phyloP scores from a whole-genome alignment of 2,888 invertebrate genomes.

The Panzeria rudis region DNA sequence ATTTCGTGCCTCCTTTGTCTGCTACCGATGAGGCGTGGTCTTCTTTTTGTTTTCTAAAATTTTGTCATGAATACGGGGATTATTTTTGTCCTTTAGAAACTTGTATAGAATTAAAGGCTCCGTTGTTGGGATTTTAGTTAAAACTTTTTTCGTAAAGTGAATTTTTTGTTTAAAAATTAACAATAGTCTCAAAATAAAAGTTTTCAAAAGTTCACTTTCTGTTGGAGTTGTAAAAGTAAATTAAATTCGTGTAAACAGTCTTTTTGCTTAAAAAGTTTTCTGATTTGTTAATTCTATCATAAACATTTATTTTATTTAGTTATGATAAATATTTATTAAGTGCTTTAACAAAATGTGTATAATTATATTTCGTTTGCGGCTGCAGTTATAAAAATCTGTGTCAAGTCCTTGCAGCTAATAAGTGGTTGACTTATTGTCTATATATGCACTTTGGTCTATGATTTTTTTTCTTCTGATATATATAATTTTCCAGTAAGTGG shows the following conservation, averaged over 20 bases:
- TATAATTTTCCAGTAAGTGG: conserved; percentile 26
- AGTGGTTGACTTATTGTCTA: conserved; percentile 60
- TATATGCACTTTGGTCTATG: conserved; percentile 49
- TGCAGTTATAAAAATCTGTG: conserved; percentile 74
- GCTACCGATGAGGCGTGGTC: conserved; percentile 83
- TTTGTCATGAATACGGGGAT: conserved; percentile 58
- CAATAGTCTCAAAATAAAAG: conserved; percentile 39
- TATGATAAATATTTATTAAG: not conserved
- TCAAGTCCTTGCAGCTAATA: conserved; percentile 72
- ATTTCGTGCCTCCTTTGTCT: conserved; percentile 56
- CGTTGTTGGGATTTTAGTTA: conserved; percentile 83
- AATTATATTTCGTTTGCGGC: conserved; percentile 62
- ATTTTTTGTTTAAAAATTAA: conserved; percentile 70
- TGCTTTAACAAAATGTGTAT: conserved; percentile 34
- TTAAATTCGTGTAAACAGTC: conserved; percentile 69
- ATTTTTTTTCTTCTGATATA: conserved; percentile 22
- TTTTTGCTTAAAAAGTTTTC: conserved; percentile 15
- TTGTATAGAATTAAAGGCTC: conserved; percentile 79
- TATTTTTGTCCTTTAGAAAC: conserved; percentile 71
- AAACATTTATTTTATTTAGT: conserved; percentile 12
- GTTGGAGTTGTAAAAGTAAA: conserved; percentile 5
- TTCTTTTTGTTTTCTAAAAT: conserved; percentile 77
- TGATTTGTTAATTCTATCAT: not conserved
- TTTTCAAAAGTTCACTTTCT: conserved; percentile 55
- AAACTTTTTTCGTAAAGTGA: conserved; percentile 68